Conservation (phyloP, 30 jellyfish, hydroid and myxozoan genomes). For the Hydractinia symbiolongicarpus region DNA sequence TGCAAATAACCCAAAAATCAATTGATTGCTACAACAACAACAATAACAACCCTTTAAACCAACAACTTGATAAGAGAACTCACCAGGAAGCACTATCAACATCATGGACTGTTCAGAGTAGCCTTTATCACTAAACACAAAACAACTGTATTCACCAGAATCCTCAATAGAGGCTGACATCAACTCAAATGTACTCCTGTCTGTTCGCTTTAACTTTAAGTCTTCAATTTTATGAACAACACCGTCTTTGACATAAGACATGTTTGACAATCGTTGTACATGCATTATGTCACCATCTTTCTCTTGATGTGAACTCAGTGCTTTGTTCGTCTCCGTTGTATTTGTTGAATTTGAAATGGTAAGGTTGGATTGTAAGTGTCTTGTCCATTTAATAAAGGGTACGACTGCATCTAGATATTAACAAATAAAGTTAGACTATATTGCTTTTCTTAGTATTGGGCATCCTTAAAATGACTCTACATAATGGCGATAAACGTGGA, state of each 20-base stretch:
- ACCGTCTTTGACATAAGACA: neutral
- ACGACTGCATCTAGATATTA: too few species aligned
- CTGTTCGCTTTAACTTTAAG: neutral
- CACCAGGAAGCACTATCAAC: neutral
- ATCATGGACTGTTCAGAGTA: neutral
- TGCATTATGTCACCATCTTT: neutral
- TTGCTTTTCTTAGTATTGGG: too few species aligned
- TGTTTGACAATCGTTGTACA: neutral
- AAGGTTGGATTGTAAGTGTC: too few species aligned
- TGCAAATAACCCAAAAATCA: neutral
- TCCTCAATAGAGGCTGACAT: neutral
- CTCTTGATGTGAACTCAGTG: neutral
- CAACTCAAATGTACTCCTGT: constrained; percentile 1
- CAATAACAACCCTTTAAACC: neutral
- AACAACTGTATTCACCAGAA: constrained; percentile 11
- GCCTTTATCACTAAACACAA: constrained; percentile 7
- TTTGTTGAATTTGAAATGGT: too few species aligned
- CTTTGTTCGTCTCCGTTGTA: too few species aligned
- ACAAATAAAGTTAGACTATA: too few species aligned
- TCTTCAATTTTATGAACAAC: neutral
- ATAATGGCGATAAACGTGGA: too few species aligned
- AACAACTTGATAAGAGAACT: neutral
- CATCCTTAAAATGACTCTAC: too few species aligned
- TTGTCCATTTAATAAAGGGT: too few species aligned
- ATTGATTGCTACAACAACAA: neutral